Percentiles rank a stretch among this genome's conserved stretches.
Evolutionary conservation across 2,113 vertebrate genomes (phyloP).

Genomic region (Oreochromis aureus): DNA sequence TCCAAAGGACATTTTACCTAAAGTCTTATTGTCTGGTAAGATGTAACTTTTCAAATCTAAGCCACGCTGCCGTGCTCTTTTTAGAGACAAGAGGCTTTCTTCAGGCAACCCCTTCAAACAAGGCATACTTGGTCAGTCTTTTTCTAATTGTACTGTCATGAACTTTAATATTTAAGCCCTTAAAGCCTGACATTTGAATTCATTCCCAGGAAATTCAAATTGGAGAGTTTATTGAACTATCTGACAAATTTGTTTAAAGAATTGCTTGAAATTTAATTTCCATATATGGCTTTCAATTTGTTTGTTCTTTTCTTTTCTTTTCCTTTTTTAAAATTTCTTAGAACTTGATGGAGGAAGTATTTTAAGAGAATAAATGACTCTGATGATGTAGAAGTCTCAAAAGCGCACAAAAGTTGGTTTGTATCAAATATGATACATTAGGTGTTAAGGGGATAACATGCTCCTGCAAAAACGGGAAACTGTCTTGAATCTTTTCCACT

Average conservation of each 20-base stretch:
- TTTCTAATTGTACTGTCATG: not conserved
- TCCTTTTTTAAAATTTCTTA: not conserved
- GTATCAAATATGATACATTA: not conserved
- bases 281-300: not conserved
- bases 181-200: not conserved
- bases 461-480: not conserved
- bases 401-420: not conserved
- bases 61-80: not conserved
- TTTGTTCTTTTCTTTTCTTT: not conserved
- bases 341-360: not conserved
- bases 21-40: not conserved
- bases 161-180: not conserved
- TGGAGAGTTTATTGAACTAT: rapidly evolving
- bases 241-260: not conserved
- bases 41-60: not conserved
- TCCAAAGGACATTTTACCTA: not conserved
- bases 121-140: not conserved
- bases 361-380: not conserved
- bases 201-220: not conserved
- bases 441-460: not conserved
- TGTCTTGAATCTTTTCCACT: not conserved
- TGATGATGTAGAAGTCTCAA: not conserved
- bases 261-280: not conserved
- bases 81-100: not conserved
- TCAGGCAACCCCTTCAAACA: not conserved